phyloP scores from a whole-genome alignment of 2,113 vertebrate genomes.

The Triplophysa rosa region DNA sequence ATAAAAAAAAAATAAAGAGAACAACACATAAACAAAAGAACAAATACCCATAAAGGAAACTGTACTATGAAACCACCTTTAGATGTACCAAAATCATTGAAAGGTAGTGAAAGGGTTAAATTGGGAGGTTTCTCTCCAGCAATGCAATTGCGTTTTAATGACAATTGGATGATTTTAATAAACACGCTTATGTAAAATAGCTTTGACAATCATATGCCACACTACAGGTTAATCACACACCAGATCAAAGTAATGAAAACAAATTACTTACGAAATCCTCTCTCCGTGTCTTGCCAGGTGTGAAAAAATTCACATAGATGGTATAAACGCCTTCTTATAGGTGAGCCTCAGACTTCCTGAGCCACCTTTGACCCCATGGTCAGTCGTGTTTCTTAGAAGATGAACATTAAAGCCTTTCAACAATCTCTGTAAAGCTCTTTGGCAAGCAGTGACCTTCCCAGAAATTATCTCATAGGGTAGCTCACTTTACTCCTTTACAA shows the following conservation, averaged over 20 bases:
- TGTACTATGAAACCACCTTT: no score
- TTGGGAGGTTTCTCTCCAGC: not conserved
- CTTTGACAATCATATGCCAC: no score
- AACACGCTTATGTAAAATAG: no score
- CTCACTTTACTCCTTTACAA: constrained; percentile 26
- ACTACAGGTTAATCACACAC: not conserved
- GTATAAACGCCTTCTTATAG: constrained; percentile 25
- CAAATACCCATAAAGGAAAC: no score
- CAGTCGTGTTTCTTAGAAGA: constrained; percentile 15
- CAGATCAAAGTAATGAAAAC: not conserved
- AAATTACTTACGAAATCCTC: not conserved
- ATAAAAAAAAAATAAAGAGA: not conserved
- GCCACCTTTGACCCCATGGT: constrained; percentile 34
- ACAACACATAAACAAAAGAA: not conserved
- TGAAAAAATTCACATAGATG: not conserved
- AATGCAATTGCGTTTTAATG: not conserved
- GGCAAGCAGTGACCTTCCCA: constrained; percentile 21
- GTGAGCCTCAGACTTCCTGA: not conserved
- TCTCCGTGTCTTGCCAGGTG: not conserved
- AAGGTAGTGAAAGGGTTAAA: no score
- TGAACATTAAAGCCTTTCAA: not conserved
- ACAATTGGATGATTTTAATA: no score
- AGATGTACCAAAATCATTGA: not conserved
- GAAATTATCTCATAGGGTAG: not conserved
- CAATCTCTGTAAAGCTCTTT: constrained; percentile 15